phyloP scores from a whole-genome alignment of 1,140 invertebrate species.

The Diuraphis noxia region DNA sequence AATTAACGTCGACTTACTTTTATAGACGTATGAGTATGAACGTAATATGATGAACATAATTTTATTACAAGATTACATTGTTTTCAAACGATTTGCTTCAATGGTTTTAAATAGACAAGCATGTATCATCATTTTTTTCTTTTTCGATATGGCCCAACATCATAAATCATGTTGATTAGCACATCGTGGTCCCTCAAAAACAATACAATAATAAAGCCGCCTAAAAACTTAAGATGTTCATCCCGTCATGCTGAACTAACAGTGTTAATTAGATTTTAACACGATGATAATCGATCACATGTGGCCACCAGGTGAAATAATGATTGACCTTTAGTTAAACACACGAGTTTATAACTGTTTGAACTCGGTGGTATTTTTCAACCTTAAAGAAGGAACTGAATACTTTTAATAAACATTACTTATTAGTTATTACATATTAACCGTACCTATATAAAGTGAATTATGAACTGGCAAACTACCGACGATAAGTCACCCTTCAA shows the following conservation, averaged over 20 bases:
- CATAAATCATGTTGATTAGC: constrained; percentile 41
- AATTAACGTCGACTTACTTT: not conserved
- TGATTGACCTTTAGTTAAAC: constrained; percentile 19
- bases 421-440: not conserved
- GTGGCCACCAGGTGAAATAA: constrained; percentile 44
- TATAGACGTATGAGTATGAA: not conserved
- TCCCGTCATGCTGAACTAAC: constrained; percentile 1
- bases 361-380: not conserved
- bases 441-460: not conserved
- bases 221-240: constrained; percentile 22
- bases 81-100: not conserved
- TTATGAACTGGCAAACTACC: not conserved
- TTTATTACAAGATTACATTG: not conserved
- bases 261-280: not conserved
- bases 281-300: constrained; percentile 34
- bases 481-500: not conserved
- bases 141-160: constrained; percentile 1
- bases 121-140: not conserved
- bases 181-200: not conserved
- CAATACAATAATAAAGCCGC: constrained; percentile 38
- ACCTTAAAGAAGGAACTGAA: not conserved
- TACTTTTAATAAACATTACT: not conserved
- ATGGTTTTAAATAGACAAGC: not conserved
- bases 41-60: not conserved
- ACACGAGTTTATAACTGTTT: not conserved